phyloP scores from a whole-genome alignment of 2,113 vertebrate genomes.

The Machaerirhynchus nigripectus region DNA sequence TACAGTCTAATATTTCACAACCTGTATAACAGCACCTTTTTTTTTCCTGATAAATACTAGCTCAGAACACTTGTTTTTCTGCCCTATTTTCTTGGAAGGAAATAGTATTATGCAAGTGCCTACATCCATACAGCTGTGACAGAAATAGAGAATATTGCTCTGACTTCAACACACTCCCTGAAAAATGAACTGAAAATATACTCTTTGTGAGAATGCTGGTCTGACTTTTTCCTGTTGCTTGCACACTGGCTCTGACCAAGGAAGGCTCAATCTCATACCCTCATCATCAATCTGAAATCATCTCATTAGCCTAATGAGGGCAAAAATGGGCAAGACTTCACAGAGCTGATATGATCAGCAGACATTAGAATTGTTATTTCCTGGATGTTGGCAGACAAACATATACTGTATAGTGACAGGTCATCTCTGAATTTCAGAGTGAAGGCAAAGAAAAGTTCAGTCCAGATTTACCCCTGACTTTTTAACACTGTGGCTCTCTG shows the following conservation, averaged over 20 bases:
- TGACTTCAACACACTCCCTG: constrained; percentile 1
- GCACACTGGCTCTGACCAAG: neutral
- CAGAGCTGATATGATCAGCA: constrained; percentile 51
- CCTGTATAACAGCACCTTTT: neutral
- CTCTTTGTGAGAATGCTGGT: neutral
- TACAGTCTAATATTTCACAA: neutral
- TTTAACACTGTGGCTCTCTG: neutral
- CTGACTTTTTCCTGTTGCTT: neutral
- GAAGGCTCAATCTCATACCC: neutral
- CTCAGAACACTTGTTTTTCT: constrained; percentile 8
- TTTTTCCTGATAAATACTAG: neutral
- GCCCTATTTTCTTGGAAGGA: constrained; percentile 35
- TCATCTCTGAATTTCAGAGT: neutral
- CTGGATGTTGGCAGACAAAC: neutral
- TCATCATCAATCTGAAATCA: neutral
- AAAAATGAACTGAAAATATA: constrained; percentile 61
- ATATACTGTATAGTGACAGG: neutral
- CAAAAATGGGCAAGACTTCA: constrained; percentile 64
- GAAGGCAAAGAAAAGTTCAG: neutral
- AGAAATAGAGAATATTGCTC: constrained; percentile 2
- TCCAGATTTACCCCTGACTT: constrained; percentile 3
- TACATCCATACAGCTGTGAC: constrained; percentile 25
- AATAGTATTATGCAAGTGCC: constrained; percentile 42
- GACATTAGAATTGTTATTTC: neutral
- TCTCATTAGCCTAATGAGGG: constrained; percentile 71